Evolutionary conservation across 2,113 vertebrate species (phyloP).

Genomic region (Clinocottus analis): DNA sequence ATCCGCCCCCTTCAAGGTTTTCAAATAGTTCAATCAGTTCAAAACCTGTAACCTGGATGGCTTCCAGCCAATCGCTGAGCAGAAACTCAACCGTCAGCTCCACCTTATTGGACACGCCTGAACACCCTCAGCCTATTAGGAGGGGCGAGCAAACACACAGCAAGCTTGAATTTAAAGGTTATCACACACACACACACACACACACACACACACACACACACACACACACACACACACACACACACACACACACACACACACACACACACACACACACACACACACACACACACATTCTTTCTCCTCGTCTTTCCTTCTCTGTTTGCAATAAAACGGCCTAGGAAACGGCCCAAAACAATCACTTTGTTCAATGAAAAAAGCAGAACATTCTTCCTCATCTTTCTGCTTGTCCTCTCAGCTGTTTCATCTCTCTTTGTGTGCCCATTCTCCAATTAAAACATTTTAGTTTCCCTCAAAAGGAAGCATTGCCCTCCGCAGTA

Average conservation of each 20-base stretch:
- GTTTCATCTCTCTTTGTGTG: slow-evolving; percentile 3
- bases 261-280: slow-evolving; percentile 8
- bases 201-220: slow-evolving; percentile 9
- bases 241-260: slow-evolving; percentile 10
- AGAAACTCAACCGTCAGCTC: slow-evolving; percentile 26
- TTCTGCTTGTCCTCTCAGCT: background rate
- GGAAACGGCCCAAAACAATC: slow-evolving; percentile 21
- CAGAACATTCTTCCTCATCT: background rate
- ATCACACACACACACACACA: slow-evolving; percentile 13
- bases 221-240: slow-evolving; percentile 18
- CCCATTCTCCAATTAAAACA: slow-evolving; percentile 6
- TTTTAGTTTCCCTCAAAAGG: slow-evolving; percentile 23
- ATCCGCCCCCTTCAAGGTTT: slow-evolving; percentile 32
- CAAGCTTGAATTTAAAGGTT: background rate
- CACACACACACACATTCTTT: slow-evolving; percentile 21
- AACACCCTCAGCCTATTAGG: slow-evolving; percentile 52
- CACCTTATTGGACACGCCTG: slow-evolving; percentile 55
- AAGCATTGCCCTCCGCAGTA: slow-evolving; percentile 14
- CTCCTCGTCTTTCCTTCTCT: background rate
- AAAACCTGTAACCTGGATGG: slow-evolving; percentile 60
- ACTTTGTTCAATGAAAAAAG: slow-evolving; percentile 10
- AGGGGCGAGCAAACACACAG: slow-evolving; percentile 30
- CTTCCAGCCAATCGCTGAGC: slow-evolving; percentile 63
- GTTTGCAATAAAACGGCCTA: background rate
- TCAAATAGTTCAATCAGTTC: slow-evolving; percentile 79